Evolutionary conservation across 1,140 invertebrate species (phyloP), one percentile per base, ranked within the genome.

Genomic region (Drosophila ficusphila): DNA sequence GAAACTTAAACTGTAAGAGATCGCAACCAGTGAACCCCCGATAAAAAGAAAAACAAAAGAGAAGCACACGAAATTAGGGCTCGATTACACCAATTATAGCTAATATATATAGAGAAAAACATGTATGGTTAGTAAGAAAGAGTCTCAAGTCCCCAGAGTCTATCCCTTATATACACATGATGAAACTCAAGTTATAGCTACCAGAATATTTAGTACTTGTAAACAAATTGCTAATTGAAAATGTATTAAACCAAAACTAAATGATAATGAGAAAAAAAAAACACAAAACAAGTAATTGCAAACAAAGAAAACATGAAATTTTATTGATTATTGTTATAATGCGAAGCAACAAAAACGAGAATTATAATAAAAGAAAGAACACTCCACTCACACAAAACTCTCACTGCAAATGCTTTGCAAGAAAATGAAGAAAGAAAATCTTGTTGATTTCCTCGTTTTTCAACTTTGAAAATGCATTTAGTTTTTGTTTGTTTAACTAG

Each of bases 241-340:
- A 57, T 57, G 49, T 14, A 49, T 72, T 67, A 60, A 60, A 51
- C 38, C 8, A 25, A 25, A 23, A 12, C 18, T n/a, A 41, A 52
- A 56, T 38, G 21, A 41, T 44, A 33, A 16, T 23, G 34, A 34
- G 36, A 34, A 33, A 25, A 34, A 11, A 62, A 44, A 36, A 14
- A 29, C 29, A 48, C 23, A 38, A 51, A 54, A 29, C 11, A 79
- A 86, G 82, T 88, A 86, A 88, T 86, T 86, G 82, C 76, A 77
- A 77, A 67, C 18, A 61, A 79, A 76, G 25, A 56, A 75, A 62
- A 74, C 73, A 86, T 86, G 77, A 88, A 86, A 77, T 81, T 86
- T 74, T 71, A 88, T 78, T 89, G 82, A 89, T 85, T 89, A 89
- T 83, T 89, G 83, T 83, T 89, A 90, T 77, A 90, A 90, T 89